Evolutionary conservation across 2,888 invertebrate species (phyloP), one percentile per base, ranked within the genome.

Genomic region (Microplitis deprimator): DNA sequence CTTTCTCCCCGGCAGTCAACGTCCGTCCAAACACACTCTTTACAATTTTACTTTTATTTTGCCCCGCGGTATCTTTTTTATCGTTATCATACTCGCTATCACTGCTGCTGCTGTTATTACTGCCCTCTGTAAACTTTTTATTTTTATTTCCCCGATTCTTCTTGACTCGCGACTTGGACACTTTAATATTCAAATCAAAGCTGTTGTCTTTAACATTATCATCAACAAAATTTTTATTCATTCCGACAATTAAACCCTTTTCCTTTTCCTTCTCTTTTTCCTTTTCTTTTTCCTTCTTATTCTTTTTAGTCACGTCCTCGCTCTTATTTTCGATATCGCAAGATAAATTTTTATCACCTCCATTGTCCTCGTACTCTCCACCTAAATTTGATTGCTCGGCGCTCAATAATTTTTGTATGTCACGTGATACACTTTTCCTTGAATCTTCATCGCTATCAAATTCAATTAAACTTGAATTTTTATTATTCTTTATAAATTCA

Each of bases 1-100:
- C 69, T 39, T 89, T 89, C 38, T 89, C 89, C 10, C 87, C 84
- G 0, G 50, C 50, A 50, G 83, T 84, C 38, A 89, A 88, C 0
- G 86, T 89, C 16, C 89, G 83, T 0, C 88, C 89, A 29, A 90
- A 90, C 0, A 89, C 89, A 60, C 87, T 87, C 17, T 87, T 87
- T 0, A 89, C 89, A 6, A 89, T 89, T 68, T 88, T 89, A 39
- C 82, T 85, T 65, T 90, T 90, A 67, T 83, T 87, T 65, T 82
- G 84, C 0, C 83, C 80, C 40, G 81, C 82, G 5, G 79, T 82
- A 8, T 84, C 83, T 6, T 79, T 79, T 6, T 79, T 75, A 29
- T 80, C 81, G 50, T 8, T 50, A 38, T 80, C 80, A 67, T 77
- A 67, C 29, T 87, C 89, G 13, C 77, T 81, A 3, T 87, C 88